A percentile compares a stretch with the other conserved stretches of the same genome.
Evolutionary conservation across 2,797 vertebrate species (phyloP).

Genomic region (Momotus momota): DNA sequence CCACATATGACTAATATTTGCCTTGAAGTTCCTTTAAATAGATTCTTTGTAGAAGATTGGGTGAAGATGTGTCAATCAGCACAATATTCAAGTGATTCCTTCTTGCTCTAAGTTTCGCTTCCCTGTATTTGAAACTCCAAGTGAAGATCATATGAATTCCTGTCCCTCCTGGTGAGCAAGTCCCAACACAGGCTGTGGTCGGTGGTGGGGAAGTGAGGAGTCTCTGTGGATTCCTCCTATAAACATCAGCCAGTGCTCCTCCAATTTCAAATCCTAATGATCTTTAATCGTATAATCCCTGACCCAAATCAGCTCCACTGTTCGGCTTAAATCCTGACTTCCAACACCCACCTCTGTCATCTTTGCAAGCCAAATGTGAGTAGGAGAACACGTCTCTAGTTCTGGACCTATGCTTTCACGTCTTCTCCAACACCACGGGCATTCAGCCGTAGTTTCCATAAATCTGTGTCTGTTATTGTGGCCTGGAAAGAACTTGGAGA

Average conservation of each 20-base stretch:
- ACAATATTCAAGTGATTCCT: not conserved
- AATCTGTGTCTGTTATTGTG: not conserved
- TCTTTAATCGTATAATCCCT: conserved; percentile 22
- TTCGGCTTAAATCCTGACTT: not conserved
- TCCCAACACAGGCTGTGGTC: not conserved
- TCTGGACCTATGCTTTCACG: not conserved
- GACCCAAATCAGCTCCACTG: not conserved
- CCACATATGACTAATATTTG: not conserved
- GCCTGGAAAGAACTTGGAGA: not conserved
- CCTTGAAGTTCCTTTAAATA: not conserved
- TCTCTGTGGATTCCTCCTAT: accelerated
- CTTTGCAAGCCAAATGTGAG: not conserved
- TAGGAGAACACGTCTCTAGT: not conserved
- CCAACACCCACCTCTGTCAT: not conserved
- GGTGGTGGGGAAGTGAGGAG: not conserved
- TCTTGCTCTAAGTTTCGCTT: not conserved
- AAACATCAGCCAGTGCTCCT: not conserved
- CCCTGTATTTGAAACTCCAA: not conserved
- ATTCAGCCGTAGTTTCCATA: not conserved
- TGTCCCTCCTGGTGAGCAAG: accelerated
- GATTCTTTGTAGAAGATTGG: not conserved
- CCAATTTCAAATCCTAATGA: not conserved
- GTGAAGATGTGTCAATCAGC: not conserved
- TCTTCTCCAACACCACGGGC: not conserved
- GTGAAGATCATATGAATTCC: not conserved